phyloP scores from a whole-genome alignment of 2,797 vertebrate species.

The Gobionotothen gibberifrons region DNA sequence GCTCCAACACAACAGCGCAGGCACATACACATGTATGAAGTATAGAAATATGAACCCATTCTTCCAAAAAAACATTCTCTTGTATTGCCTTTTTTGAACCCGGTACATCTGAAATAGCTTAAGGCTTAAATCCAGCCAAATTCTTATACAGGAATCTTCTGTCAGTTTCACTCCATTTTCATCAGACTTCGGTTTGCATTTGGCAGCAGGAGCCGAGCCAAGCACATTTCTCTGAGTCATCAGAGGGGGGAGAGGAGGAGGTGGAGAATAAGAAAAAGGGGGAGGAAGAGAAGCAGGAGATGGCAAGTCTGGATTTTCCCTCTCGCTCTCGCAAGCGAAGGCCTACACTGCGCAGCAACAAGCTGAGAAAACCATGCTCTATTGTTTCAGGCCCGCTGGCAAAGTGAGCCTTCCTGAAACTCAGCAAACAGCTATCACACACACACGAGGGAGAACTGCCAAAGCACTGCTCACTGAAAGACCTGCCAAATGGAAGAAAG shows the following conservation, averaged over 20 bases:
- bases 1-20: conserved; percentile 45
- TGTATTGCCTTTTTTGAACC: conserved; percentile 63
- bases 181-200: conserved; percentile 64
- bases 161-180: conserved; percentile 71
- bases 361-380: conserved; percentile 68
- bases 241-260: conserved; percentile 47
- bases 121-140: conserved; percentile 50
- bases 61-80: conserved; percentile 30
- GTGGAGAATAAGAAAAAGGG: conserved; percentile 16
- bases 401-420: conserved; percentile 76
- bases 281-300: conserved; percentile 66
- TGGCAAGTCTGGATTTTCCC: conserved; percentile 76
- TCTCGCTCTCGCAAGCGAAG: conserved; percentile 64
- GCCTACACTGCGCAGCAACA: conserved; percentile 65
- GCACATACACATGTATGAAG: conserved; percentile 43
- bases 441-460: conserved; percentile 61
- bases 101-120: conserved; percentile 70
- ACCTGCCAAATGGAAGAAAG: conserved; percentile 68
- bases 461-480: conserved; percentile 60
- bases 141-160: conserved; percentile 69
- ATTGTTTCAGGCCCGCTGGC: conserved; percentile 79
- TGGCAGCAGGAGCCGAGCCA: conserved; percentile 68
- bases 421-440: conserved; percentile 67
- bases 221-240: conserved; percentile 87
- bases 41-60: conserved; percentile 53